These are phyloP conservation scores for Cebus imitator DNA, from an alignment of 2,113 vertebrate species.

Conservation along the genomic window DNA sequence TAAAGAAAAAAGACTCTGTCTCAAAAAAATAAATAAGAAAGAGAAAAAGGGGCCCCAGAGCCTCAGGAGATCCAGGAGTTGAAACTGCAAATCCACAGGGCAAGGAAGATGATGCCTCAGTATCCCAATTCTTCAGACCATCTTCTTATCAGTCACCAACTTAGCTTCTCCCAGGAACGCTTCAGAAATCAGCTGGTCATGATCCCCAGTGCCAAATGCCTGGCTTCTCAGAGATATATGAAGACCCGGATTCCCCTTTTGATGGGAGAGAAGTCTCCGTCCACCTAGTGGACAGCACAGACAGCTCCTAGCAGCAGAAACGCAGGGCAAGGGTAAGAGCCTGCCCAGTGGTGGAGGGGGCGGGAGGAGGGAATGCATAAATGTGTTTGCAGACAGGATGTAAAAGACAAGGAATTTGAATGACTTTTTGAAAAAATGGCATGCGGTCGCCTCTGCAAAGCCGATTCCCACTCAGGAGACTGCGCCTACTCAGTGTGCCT, in stretches of 20 bases:
- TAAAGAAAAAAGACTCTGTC: not conserved
- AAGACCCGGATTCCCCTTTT: not conserved
- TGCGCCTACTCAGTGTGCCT: not conserved
- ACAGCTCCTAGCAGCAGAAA: too few species aligned
- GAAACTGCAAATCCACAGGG: not conserved
- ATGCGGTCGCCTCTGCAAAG: accelerated
- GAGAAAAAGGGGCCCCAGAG: too few species aligned
- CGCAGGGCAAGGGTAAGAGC: not conserved
- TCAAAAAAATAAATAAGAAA: too few species aligned
- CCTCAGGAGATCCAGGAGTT: not conserved
- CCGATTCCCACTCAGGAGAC: not conserved
- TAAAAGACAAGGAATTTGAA: not conserved
- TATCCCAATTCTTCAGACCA: not conserved
- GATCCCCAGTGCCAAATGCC: accelerated
- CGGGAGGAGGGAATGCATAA: not conserved
- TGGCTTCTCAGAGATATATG: not conserved
- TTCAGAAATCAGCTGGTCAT: accelerated
- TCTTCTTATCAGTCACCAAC: too few species aligned
- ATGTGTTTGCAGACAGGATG: not conserved
- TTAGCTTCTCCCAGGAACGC: accelerated
- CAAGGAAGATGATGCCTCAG: not conserved
- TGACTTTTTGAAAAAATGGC: not conserved
- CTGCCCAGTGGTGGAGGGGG: accelerated
- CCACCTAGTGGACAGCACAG: accelerated
- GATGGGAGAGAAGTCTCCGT: accelerated